Evolutionary conservation across 1,140 invertebrate genomes (phyloP).

Genomic region (Apis laboriosa): DNA sequence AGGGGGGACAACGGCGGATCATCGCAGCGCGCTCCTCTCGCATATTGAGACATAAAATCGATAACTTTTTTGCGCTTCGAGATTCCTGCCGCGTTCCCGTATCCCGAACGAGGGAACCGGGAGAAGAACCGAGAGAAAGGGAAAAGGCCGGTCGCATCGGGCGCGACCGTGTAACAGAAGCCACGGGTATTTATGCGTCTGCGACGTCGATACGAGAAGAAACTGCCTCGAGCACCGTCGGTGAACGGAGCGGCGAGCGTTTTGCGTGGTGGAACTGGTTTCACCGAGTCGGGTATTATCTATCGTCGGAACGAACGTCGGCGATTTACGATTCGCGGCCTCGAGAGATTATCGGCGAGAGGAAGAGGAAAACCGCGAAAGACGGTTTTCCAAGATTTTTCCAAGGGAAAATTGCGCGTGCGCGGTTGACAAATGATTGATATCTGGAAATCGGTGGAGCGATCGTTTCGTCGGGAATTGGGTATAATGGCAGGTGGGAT

Average conservation of each 20-base stretch:
- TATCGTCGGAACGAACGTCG: slow-evolving; percentile 16
- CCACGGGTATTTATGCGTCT: slow-evolving; percentile 55
- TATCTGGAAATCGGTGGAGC: background rate
- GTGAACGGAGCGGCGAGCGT: slow-evolving; percentile 17
- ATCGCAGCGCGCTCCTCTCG: slow-evolving; percentile 33
- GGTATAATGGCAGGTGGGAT: background rate
- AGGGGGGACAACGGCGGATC: slow-evolving; percentile 5
- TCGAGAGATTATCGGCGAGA: slow-evolving; percentile 52
- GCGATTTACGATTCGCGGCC: slow-evolving; percentile 55
- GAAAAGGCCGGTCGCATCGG: background rate
- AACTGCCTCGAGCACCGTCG: slow-evolving; percentile 20
- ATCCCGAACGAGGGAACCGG: background rate
- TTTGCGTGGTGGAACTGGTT: slow-evolving; percentile 55
- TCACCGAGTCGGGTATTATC: slow-evolving; percentile 46
- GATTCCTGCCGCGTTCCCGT: slow-evolving; percentile 13
- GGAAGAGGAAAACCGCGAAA: slow-evolving; percentile 17
- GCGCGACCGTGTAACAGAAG: slow-evolving; percentile 39
- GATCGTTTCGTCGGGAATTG: background rate
- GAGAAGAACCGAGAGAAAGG: too few relatives aligned
- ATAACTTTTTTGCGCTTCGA: slow-evolving; percentile 62
- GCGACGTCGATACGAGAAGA: slow-evolving; percentile 40
- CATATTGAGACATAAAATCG: slow-evolving; percentile 70
- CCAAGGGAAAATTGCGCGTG: background rate
- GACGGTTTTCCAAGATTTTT: background rate
- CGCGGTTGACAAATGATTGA: slow-evolving; percentile 23